These are phyloP conservation scores for Chauna torquata DNA, from an alignment of 2,113 vertebrate genomes.

Conservation along the genomic window DNA sequence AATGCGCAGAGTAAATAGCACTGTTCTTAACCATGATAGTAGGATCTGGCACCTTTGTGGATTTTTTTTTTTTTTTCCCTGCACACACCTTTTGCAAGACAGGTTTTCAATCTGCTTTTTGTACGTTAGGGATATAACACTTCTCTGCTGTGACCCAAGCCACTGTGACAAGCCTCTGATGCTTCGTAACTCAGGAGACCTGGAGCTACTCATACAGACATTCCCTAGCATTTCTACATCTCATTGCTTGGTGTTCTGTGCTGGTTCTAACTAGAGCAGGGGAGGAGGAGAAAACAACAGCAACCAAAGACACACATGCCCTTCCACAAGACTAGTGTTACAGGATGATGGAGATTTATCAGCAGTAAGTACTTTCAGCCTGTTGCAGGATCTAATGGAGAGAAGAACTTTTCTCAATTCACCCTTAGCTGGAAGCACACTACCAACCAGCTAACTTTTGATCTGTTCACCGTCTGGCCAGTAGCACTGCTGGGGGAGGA, in stretches of 20 bases:
- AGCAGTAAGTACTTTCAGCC: neutral
- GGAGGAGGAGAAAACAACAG: neutral
- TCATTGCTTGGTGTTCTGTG: neutral
- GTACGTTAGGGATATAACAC: neutral
- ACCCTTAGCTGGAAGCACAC: neutral
- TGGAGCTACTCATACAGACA: neutral
- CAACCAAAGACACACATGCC: neutral
- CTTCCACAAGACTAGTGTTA: neutral
- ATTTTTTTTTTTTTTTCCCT: neutral
- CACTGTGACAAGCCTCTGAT: neutral
- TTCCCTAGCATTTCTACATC: neutral
- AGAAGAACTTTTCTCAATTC: neutral
- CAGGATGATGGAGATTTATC: neutral
- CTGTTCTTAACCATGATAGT: neutral
- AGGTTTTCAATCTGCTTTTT: neutral
- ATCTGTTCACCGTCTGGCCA: neutral
- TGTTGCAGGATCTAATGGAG: neutral
- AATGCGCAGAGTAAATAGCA: neutral
- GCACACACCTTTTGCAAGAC: neutral
- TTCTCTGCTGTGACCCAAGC: neutral
- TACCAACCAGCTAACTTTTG: neutral
- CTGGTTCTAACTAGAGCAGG: neutral
- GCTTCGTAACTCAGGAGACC: neutral
- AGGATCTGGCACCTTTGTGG: neutral
- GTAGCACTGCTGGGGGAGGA: neutral